Evolutionary conservation across 2,797 vertebrate genomes (phyloP), one percentile per base, ranked within the genome.

Genomic region (Hapalemur alaotrensis): DNA sequence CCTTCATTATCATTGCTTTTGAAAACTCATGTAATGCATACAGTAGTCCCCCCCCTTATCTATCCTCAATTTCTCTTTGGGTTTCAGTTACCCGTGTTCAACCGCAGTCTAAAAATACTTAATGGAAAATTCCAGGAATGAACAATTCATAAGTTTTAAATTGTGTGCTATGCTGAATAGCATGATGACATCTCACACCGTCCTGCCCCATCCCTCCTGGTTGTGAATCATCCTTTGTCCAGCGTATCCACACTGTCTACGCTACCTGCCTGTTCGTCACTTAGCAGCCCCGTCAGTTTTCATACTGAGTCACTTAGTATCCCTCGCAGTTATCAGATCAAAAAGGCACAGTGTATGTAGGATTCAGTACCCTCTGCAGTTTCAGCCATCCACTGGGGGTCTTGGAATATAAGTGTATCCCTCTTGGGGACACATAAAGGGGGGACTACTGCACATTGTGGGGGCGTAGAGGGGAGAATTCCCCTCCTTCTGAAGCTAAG

Each of bases 1-100:
- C 35, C 41, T 87, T 88, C 72, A 61, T 54, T 90, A 67, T 82
- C 48, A 82, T 88, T 89, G 85, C n/a, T 97, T 95, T 93, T 83
- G 52, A 94, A 95, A 76, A 75, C 52, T 83, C 41, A 93, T 80
- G n/a, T 80, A 82, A 79, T 22, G 10, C 69, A 32, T 65, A 41
- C 4, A 46, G 30, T 38, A 12, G 50, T 54, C 14, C 32, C 50
- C 22, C 50, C 22, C 23, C 22, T 38, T 50, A 79, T 54, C 76
- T 50, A 79, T 54, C 76, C 22, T 25, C n/a, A 54, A 50, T 54
- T 79, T 79, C 52, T 38, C 22, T 38, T 54, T 23, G 12, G 6
- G n/a, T 78, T 52, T 79, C 22, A 17, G 50, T 54, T 54, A 28
- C 50, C 22, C 22, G 2, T 25, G 76, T n/a, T 54, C n/a, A 79